Percentiles rank a stretch among this genome's conserved stretches.
Evolutionary conservation across 2,888 invertebrate genomes (phyloP).

Genomic region (Trichopoda pennipes): DNA sequence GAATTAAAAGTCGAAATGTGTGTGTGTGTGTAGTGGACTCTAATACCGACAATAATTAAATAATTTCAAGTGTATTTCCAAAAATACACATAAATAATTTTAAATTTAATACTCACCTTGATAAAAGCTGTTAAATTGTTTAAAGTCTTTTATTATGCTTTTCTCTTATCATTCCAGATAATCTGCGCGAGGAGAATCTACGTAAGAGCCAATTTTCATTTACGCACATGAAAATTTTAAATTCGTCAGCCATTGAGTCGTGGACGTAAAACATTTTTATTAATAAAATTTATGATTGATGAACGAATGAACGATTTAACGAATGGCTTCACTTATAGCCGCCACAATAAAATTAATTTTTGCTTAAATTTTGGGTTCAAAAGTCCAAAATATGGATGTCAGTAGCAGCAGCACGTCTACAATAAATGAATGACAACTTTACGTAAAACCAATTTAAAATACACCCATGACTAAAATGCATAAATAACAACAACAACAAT

Average conservation of each 20-base stretch:
- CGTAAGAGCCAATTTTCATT: constrained; percentile 40
- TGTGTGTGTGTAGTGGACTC: too few species aligned
- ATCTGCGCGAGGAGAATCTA: constrained; percentile 1
- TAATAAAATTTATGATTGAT: constrained; percentile 3
- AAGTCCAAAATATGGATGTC: constrained; percentile 50
- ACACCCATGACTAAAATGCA: constrained; percentile 59
- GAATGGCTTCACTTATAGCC: constrained; percentile 46
- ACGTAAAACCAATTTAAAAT: constrained; percentile 63
- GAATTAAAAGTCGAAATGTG: too few species aligned
- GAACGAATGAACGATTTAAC: constrained; percentile 46
- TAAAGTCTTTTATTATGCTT: background rate
- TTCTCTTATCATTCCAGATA: constrained; percentile 61
- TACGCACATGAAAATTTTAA: constrained; percentile 13
- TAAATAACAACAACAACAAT: constrained; percentile 26
- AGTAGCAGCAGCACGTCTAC: constrained; percentile 31
- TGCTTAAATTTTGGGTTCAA: constrained; percentile 41
- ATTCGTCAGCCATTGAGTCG: background rate
- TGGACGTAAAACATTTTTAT: background rate
- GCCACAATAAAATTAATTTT: background rate
- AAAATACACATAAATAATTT: too few species aligned
- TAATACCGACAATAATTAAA: too few species aligned
- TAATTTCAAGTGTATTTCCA: too few species aligned
- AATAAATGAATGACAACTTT: constrained; percentile 58
- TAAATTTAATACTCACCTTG: too few species aligned
- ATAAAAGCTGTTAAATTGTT: background rate